These are phyloP conservation scores for Cepphus grylle DNA, from an alignment of 2,113 vertebrate species.

Conservation along the genomic window DNA sequence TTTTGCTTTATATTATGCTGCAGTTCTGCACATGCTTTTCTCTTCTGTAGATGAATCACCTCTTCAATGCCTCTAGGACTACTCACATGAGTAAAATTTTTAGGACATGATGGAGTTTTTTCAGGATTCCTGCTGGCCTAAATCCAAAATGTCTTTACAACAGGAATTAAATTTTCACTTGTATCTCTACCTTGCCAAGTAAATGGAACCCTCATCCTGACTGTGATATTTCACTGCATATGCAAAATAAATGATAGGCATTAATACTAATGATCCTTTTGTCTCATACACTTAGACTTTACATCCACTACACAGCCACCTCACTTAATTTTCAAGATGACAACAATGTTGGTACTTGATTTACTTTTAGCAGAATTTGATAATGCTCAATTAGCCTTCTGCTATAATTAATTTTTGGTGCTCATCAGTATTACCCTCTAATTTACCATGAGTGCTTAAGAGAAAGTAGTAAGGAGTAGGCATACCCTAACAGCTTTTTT, in stretches of 20 bases:
- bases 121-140: neutral
- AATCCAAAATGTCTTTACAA: conserved; percentile 9
- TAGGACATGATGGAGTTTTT: neutral
- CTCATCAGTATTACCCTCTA: neutral
- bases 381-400: conserved; percentile 28
- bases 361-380: conserved; percentile 49
- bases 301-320: neutral
- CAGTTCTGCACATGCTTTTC: neutral
- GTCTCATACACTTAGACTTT: conserved; percentile 36
- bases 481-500: neutral
- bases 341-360: conserved; percentile 33
- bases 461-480: neutral
- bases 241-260: conserved; percentile 27
- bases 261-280: conserved; percentile 45
- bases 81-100: neutral
- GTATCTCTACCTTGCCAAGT: neutral
- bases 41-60: neutral
- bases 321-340: conserved; percentile 42
- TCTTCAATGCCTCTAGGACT: neutral
- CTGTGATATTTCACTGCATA: neutral
- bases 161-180: conserved; percentile 18
- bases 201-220: conserved; percentile 13
- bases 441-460: neutral
- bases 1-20: neutral
- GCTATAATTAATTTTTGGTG: conserved; percentile 22